Base-by-base conservation (phyloP, 2,797 vertebrate genomes). In the Rhynchotus rufescens region DNA sequence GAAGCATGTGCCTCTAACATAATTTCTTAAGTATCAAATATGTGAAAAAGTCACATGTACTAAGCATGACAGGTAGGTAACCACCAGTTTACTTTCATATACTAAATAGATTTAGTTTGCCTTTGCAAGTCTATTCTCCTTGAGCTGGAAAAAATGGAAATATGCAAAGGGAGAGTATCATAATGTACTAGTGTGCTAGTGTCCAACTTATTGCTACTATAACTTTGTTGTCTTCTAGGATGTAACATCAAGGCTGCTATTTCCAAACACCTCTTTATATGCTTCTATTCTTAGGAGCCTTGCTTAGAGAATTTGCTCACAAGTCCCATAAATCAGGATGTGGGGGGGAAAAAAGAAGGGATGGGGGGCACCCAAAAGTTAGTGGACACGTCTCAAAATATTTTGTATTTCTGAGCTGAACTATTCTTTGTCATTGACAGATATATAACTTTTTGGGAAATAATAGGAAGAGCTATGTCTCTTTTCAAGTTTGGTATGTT, bases 171-270 rank as follows among this genome's bases (percentile, higher is more conserved):
- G 44, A 77, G n/a, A 62, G 47, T 47, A 12, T 21, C 4, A 10
- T 34, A 20, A 3, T 15, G 44, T 13, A 0, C 16, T 32, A 34
- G 49, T 60, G 54, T 54, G 67, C 12, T 19, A 7, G 15, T n/a
- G 32, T 26, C 61, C 2, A 2, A 3, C 6, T 4, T 0, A 15
- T n/a, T 34, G 20, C 52, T 49, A 32, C 51, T 0, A 6, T 11
- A 47, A 67, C 9, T 56, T 3, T 28, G 62, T 38, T 14, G 2
- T 26, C 6, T 14, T 57, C 60, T 12, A 15, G 17, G 3, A 19
- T 62, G 16, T 7, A n/a, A 8, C 4, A 21, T 32, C 80, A 51
- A 44, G n/a, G 51, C 36, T 2, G 1, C 15, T 65, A 13, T 32
- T 84, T 36, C n/a, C 40, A 28, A 21, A 6, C 38, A 25, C 34